Conservation (phyloP, 1,140 invertebrate species). For the Ceratina calcarata region DNA sequence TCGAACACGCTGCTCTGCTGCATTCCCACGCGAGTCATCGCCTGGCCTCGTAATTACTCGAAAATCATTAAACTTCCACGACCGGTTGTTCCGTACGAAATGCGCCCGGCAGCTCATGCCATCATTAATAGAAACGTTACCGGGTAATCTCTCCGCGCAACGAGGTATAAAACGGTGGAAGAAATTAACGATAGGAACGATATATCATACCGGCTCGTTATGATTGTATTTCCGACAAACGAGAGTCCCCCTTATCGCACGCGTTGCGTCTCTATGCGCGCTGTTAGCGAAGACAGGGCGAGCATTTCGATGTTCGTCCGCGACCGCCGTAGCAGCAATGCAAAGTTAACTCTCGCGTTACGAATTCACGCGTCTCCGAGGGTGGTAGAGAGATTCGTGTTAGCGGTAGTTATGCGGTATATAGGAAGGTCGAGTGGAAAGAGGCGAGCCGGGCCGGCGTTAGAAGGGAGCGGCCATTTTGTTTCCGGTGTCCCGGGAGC, state of each 20-base stretch:
- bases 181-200: neutral
- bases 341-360: constrained; percentile 71
- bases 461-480: constrained; percentile 73
- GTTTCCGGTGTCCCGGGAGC: constrained; percentile 79
- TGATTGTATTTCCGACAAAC: neutral
- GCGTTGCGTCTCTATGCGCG: neutral
- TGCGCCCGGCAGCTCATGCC: constrained; percentile 17
- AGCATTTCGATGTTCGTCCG: constrained; percentile 36
- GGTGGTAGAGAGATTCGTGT: constrained; percentile 25
- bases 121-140: constrained; percentile 48
- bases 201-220: neutral
- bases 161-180: constrained; percentile 10
- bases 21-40: constrained; percentile 69
- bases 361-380: constrained; percentile 62
- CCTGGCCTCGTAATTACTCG: constrained; percentile 59
- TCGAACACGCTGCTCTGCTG: constrained; percentile 63
- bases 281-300: neutral
- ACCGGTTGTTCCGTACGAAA: constrained; percentile 29
- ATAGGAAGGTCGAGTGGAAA: constrained; percentile 46
- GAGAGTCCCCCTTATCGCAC: neutral
- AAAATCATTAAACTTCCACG: constrained; percentile 64
- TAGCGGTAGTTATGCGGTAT: constrained; percentile 20
- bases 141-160: constrained; percentile 24
- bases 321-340: constrained; percentile 61
- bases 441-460: constrained; percentile 45